These are phyloP conservation scores for Ricordea florida DNA, from an alignment of 92 coral and sea anemone species.

Conservation along the genomic window DNA sequence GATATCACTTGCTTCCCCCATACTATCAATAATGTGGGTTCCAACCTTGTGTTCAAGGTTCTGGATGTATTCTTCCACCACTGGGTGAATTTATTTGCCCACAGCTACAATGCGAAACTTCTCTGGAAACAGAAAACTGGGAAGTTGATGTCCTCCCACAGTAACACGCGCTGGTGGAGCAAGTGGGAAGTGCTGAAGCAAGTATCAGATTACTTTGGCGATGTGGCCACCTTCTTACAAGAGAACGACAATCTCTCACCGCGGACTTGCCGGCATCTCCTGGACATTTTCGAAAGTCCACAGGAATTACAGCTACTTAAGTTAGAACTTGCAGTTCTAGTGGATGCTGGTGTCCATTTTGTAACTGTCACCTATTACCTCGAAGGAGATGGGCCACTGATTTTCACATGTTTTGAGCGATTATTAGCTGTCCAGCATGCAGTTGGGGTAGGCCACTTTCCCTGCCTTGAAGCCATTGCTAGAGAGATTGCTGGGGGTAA, in stretches of 20 bases:
- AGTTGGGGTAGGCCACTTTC: constrained; percentile 6
- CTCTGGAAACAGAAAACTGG: constrained; percentile 54
- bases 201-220: constrained; percentile 62
- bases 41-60: constrained; percentile 41
- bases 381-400: no score
- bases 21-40: constrained; percentile 43
- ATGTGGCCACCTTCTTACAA: constrained; percentile 58
- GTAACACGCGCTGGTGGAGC: constrained; percentile 42
- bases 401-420: constrained; percentile 6
- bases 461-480: constrained; percentile 13
- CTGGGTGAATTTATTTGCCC: constrained; percentile 52
- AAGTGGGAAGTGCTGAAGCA: constrained; percentile 44
- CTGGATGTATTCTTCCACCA: constrained; percentile 38
- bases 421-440: constrained; percentile 18
- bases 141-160: constrained; percentile 43
- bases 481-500: constrained; percentile 15
- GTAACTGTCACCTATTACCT: constrained; percentile 17
- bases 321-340: constrained; percentile 2
- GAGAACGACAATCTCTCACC: constrained; percentile 9
- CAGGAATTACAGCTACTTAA: constrained; percentile 16
- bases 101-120: constrained; percentile 43
- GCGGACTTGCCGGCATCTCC: constrained; percentile 2
- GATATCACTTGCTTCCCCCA: constrained; percentile 30
- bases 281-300: not conserved
- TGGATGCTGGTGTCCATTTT: constrained; percentile 37